A percentile compares a stretch with the other conserved stretches of the same genome.
Conservation (phyloP, 2,797 vertebrate species). For the Phalloptychus januarius region DNA sequence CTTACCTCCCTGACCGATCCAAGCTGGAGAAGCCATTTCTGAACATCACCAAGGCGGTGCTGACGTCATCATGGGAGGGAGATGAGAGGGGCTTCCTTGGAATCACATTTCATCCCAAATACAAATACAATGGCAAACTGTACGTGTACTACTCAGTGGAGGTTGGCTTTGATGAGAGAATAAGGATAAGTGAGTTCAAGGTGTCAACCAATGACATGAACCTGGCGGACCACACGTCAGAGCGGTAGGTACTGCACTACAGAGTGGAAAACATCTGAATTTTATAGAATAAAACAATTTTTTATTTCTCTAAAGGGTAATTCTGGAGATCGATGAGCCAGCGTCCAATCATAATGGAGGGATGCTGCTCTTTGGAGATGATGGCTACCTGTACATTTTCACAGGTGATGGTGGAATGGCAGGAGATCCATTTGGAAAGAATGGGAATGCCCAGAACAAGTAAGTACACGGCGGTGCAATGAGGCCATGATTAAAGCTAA, state of each 20-base stretch:
- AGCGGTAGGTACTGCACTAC: constrained; percentile 83
- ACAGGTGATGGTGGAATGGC: constrained; percentile 98
- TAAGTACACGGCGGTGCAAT: constrained; percentile 49
- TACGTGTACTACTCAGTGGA: constrained; percentile 95
- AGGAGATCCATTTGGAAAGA: constrained; percentile 93
- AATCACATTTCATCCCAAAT: constrained; percentile 89
- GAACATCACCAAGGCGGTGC: constrained; percentile 88
- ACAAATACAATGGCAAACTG: constrained; percentile 89
- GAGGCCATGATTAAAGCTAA: not conserved
- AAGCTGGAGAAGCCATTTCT: constrained; percentile 88
- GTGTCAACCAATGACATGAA: constrained; percentile 89
- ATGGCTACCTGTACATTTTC: constrained; percentile 94
- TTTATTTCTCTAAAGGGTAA: constrained; percentile 79
- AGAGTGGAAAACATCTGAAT: not conserved
- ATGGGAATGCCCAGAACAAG: constrained; percentile 97
- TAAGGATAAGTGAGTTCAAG: constrained; percentile 95
- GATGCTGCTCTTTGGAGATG: constrained; percentile 91
- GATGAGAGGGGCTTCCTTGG: constrained; percentile 96
- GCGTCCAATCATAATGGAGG: constrained; percentile 97
- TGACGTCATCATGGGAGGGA: constrained; percentile 96
- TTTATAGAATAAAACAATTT: not conserved
- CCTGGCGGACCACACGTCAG: constrained; percentile 89
- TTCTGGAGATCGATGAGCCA: constrained; percentile 94
- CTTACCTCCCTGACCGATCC: constrained; percentile 87
- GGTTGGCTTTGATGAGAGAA: constrained; percentile 86